These are phyloP conservation scores for Epinephelus lanceolatus DNA, from an alignment of 2,113 vertebrate genomes.

Conservation along the genomic window DNA sequence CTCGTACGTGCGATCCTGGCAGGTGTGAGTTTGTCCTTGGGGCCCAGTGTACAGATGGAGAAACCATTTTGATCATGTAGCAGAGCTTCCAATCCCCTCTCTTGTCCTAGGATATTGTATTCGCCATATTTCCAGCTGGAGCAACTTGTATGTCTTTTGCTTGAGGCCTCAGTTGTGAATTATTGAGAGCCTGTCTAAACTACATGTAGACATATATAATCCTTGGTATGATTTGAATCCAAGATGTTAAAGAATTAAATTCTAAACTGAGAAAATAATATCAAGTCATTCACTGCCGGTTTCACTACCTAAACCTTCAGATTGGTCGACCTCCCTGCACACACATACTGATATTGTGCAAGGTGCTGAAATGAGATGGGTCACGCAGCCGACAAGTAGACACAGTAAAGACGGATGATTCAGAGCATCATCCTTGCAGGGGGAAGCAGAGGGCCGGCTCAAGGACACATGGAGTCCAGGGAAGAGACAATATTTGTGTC, in stretches of 20 bases:
- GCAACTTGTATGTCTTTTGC: conserved; percentile 64
- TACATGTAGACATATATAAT: conserved; percentile 11
- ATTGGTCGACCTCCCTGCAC: background rate
- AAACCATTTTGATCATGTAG: conserved; percentile 73
- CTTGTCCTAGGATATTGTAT: conserved; percentile 58
- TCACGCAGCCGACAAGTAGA: conserved; percentile 27
- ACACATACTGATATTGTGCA: background rate
- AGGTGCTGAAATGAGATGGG: conserved; percentile 16
- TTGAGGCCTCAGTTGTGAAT: conserved; percentile 59
- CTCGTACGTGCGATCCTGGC: conserved; percentile 28
- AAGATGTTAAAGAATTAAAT: background rate
- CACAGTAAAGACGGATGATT: background rate
- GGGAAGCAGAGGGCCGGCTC: conserved; percentile 30
- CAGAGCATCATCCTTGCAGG: conserved; percentile 10
- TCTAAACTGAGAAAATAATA: background rate
- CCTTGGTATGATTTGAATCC: background rate
- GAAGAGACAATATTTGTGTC: conserved; percentile 51
- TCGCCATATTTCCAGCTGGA: conserved; percentile 57
- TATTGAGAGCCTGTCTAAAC: conserved; percentile 45
- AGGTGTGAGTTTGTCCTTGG: conserved; percentile 61
- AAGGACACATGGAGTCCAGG: conserved; percentile 66
- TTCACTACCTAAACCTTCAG: background rate
- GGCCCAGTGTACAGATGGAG: conserved; percentile 66
- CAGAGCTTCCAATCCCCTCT: conserved; percentile 66
- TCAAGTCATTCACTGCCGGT: background rate